Base-by-base conservation (phyloP, 2,797 vertebrate species). In the Sebastes kiyomatsui region DNA sequence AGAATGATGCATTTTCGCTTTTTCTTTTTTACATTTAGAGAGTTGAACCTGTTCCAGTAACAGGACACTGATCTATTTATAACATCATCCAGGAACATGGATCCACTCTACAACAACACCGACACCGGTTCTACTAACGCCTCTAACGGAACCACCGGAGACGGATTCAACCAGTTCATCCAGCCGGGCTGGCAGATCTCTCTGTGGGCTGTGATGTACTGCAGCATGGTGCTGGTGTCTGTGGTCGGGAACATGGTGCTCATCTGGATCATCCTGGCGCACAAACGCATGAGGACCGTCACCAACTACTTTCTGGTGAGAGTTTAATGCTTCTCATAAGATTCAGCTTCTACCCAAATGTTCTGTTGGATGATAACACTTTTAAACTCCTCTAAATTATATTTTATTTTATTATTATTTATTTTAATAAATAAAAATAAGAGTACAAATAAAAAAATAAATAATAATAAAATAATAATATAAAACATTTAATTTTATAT, bases 181-280 rank as follows among this genome's bases (percentile, higher is more conserved):
- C 98, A 99, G 93, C 97, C 97, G 0, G 90, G 85, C 0, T 98
- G 97, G 97, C 96, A 96, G 90, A 96, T 99, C 83, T 92, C 95
- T 4, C 96, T 98, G 1, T 99, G 98, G 98, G 96, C 97, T 0
- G 87, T 93, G 1, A 97, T 97, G 1, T 99, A 99, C 28, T 94
- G 96, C 22, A 90, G 94, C 62, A 96, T 98, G 2, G 97, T 99
- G 61, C 89, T 96, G 69, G 97, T 97, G 78, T 96, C 97, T 0
- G 97, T 99, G 79, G 95, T 96, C 80, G 98, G 98, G 1, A 98
- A 99, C 18, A 62, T 92, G 23, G 96, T 97, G 90, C 97, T 99
- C 18, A 96, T 99, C 84, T 99, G 97, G 97, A 98, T 99, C 86
- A 97, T 99, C 77, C 65, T 98, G 87, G 97, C 98, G 62, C 98